phyloP scores from a whole-genome alignment of 2,797 vertebrate species.

The Diplodus sargus region DNA sequence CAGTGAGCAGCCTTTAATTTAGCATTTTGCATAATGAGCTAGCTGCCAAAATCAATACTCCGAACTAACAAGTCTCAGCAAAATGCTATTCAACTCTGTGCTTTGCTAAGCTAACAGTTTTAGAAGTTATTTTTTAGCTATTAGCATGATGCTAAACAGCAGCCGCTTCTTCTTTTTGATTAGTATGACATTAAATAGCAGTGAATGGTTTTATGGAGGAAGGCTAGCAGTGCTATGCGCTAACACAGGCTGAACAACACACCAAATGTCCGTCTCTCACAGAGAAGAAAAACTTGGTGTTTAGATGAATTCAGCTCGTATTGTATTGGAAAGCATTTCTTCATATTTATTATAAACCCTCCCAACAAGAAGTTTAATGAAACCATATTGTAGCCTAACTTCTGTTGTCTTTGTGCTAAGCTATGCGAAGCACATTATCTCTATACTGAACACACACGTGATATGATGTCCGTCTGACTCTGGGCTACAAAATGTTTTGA shows the following conservation, averaged over 20 bases:
- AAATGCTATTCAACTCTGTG: neutral
- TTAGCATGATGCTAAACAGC: no score
- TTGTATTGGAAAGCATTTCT: neutral
- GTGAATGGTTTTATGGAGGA: neutral
- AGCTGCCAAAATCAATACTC: neutral
- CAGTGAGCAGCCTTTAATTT: neutral
- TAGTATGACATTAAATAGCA: neutral
- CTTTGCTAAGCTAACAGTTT: neutral
- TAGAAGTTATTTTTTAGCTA: neutral
- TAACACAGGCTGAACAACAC: no score
- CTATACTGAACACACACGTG: neutral
- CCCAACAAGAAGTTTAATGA: neutral
- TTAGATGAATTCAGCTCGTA: neutral
- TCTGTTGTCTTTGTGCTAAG: slow-evolving; percentile 5
- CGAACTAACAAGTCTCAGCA: neutral
- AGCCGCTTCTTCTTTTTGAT: neutral
- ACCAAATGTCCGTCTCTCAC: no score
- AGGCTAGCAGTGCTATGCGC: neutral
- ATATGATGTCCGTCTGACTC: neutral
- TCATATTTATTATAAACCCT: neutral
- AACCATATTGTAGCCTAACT: neutral
- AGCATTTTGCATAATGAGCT: neutral
- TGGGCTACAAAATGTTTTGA: neutral
- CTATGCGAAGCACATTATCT: slow-evolving; percentile 8
- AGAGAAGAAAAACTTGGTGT: neutral